A percentile compares a stretch with the other conserved stretches of the same genome.
Conservation (phyloP, 2,888 invertebrate genomes). For the Sialis lutaria region DNA sequence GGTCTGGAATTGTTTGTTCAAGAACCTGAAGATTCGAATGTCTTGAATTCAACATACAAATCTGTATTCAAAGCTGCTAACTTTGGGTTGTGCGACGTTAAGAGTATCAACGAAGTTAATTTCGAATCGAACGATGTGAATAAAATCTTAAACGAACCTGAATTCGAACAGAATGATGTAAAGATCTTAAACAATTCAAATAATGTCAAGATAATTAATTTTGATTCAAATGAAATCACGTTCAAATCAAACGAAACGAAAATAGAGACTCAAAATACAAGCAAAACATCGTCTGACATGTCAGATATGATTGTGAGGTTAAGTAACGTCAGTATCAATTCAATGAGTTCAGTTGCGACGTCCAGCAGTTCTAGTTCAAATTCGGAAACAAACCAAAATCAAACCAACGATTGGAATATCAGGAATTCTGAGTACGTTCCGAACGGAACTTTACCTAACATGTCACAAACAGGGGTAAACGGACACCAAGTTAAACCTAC, state of each 20-base stretch:
- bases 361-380: constrained; percentile 23
- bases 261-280: constrained; percentile 4
- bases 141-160: background rate
- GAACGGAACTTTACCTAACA: background rate
- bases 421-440: too few relatives aligned
- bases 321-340: constrained; percentile 28
- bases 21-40: constrained; percentile 2
- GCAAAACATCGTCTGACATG: background rate
- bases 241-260: background rate
- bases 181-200: background rate
- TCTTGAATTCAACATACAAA: constrained; percentile 1
- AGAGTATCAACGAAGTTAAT: background rate
- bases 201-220: background rate
- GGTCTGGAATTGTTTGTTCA: constrained; percentile 7
- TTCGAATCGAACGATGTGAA: background rate
- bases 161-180: too few relatives aligned
- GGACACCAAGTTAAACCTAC: constrained; percentile 11
- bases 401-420: constrained; percentile 17
- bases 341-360: constrained; percentile 21
- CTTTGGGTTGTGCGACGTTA: background rate
- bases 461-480: constrained; percentile 11
- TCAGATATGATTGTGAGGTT: constrained; percentile 25
- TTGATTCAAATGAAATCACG: background rate
- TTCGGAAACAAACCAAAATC: constrained; percentile 15
- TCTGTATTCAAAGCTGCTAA: constrained; percentile 4